A percentile compares a stretch with the other conserved stretches of the same genome.
Conservation (phyloP, 2,888 invertebrate species). For the Protodeltote pygarga region DNA sequence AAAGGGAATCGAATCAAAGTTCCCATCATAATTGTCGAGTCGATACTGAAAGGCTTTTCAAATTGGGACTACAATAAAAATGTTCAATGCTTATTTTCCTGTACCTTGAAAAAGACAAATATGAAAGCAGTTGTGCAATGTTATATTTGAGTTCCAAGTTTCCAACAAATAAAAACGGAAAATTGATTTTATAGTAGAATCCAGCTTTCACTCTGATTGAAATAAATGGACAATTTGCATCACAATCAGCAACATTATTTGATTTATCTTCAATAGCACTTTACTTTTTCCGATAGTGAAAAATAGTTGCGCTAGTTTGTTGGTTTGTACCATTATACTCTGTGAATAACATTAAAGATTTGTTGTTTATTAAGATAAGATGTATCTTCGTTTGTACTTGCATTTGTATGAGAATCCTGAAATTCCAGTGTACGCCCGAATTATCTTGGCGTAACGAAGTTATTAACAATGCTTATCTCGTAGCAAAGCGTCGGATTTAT, state of each 20-base stretch:
- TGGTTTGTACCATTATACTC: background rate
- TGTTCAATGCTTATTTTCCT: too few species aligned
- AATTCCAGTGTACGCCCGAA: background rate
- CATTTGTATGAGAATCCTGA: background rate
- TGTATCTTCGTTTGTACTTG: background rate
- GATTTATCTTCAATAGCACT: constrained; percentile 9
- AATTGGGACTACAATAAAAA: too few species aligned
- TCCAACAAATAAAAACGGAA: too few species aligned
- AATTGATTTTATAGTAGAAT: constrained; percentile 1
- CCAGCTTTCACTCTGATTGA: background rate
- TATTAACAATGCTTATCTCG: constrained; percentile 31
- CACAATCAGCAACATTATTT: constrained; percentile 6
- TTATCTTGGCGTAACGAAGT: constrained; percentile 6
- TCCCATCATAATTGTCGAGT: too few species aligned
- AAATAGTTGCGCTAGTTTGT: background rate
- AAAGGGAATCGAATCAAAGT: too few species aligned
- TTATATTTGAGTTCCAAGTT: too few species aligned
- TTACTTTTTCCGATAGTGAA: constrained; percentile 9
- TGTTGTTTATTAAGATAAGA: background rate
- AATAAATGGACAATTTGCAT: constrained; percentile 8
- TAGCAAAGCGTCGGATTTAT: background rate
- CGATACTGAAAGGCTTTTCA: too few species aligned
- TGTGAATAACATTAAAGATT: background rate
- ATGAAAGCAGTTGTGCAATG: too few species aligned
- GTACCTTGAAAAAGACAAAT: too few species aligned